These are phyloP conservation scores for Rallus limicola DNA, from an alignment of 2,113 vertebrate genomes.

Conservation along the genomic window DNA sequence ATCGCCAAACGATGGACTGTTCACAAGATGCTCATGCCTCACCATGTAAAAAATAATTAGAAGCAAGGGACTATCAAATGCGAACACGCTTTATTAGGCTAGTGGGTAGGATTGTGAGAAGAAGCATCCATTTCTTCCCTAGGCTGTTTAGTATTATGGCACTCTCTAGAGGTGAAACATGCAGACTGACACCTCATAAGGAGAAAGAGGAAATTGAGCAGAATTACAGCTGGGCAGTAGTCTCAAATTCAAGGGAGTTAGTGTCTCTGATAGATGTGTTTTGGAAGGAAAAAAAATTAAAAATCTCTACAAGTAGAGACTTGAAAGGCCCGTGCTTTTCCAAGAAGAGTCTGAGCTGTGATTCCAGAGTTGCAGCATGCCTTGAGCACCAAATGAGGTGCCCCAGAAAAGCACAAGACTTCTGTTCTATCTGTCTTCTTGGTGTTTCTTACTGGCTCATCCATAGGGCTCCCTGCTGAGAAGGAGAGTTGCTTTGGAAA, in stretches of 20 bases:
- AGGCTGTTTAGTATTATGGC: neutral
- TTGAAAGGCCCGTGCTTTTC: neutral
- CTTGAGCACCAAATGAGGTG: neutral
- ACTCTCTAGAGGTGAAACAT: neutral
- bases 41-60: neutral
- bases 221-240: neutral
- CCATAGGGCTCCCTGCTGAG: neutral
- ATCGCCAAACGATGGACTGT: neutral
- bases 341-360: neutral
- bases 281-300: neutral
- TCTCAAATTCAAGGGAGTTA: neutral
- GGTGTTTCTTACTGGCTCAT: neutral
- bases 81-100: neutral
- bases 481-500: constrained; percentile 5
- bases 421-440: neutral
- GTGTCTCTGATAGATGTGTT: neutral
- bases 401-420: neutral
- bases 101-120: neutral
- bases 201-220: neutral
- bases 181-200: neutral
- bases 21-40: neutral
- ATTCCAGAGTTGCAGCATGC: neutral
- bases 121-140: neutral
- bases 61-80: neutral
- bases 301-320: neutral